Conservation (phyloP, 37 sponge, comb jelly and placozoan genomes). For the Axinella damicornis region DNA sequence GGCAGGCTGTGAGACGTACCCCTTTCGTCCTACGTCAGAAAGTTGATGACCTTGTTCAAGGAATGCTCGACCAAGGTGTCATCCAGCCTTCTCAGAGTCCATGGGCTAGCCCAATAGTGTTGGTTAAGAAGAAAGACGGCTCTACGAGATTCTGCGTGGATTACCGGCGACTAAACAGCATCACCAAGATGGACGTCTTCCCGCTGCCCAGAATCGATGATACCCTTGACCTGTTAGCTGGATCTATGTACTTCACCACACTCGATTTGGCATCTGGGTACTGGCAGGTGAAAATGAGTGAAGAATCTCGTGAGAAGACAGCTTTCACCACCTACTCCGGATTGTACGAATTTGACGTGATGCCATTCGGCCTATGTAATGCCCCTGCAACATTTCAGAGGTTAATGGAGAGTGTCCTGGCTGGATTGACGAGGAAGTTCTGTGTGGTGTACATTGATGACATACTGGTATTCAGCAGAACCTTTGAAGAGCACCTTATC, state of each 20-base stretch:
- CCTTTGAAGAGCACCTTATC: conserved; percentile 25
- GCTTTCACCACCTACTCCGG: neutral
- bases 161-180: neutral
- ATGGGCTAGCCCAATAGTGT: neutral
- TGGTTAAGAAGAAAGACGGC: neutral
- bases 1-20: too few relatives aligned
- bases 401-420: conserved; percentile 9
- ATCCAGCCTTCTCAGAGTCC: neutral
- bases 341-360: neutral
- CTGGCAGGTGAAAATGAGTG: neutral
- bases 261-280: neutral
- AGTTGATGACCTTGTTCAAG: too few relatives aligned
- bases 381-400: neutral
- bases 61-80: neutral
- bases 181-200: neutral
- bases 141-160: neutral
- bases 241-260: neutral
- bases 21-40: too few relatives aligned
- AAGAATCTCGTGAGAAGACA: neutral
- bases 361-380: neutral
- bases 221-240: too few relatives aligned
- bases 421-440: neutral
- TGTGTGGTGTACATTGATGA: conserved; percentile 52
- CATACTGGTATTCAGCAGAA: conserved; percentile 17
- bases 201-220: too few relatives aligned